Conservation (phyloP, 1,140 invertebrate genomes). For the Cardiocondyla obscurior region DNA sequence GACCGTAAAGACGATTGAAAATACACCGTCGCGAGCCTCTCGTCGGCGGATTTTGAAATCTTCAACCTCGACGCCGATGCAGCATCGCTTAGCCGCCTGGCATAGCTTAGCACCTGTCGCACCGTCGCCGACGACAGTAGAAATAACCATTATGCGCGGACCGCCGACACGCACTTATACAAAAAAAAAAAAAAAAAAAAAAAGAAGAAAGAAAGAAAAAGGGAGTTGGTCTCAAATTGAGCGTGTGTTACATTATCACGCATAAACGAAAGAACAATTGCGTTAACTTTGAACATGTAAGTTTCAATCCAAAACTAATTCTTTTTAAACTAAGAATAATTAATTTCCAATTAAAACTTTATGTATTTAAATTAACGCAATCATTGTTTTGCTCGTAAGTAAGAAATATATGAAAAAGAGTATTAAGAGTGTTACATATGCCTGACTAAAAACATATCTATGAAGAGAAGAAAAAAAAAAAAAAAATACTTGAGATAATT, state of each 20-base stretch:
- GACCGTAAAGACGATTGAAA: conserved; percentile 67
- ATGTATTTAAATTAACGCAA: too few species aligned
- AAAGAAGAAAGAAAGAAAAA: not conserved
- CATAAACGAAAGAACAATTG: too few species aligned
- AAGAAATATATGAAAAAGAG: too few species aligned
- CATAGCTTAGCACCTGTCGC: conserved; percentile 67
- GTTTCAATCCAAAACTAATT: too few species aligned
- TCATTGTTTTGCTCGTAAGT: too few species aligned
- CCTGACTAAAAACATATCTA: not conserved
- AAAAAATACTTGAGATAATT: not conserved
- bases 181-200: not conserved
- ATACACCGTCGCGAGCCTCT: conserved; percentile 57
- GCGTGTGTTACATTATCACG: too few species aligned
- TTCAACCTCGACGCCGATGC: conserved; percentile 42
- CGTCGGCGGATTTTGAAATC: conserved; percentile 62
- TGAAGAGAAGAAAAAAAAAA: not conserved
- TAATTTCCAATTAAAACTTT: too few species aligned
- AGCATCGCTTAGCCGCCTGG: conserved; percentile 56
- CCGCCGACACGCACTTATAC: not conserved
- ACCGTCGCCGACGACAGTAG: conserved; percentile 56
- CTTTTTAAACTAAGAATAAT: too few species aligned
- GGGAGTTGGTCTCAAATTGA: too few species aligned
- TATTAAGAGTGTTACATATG: too few species aligned
- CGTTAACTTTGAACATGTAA: too few species aligned
- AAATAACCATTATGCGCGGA: conserved; percentile 61